Percentiles rank a stretch among this genome's conserved stretches.
These are phyloP conservation scores for Uromys caudimaculatus DNA, from an alignment of 2,797 vertebrate genomes.

Conservation along the genomic window DNA sequence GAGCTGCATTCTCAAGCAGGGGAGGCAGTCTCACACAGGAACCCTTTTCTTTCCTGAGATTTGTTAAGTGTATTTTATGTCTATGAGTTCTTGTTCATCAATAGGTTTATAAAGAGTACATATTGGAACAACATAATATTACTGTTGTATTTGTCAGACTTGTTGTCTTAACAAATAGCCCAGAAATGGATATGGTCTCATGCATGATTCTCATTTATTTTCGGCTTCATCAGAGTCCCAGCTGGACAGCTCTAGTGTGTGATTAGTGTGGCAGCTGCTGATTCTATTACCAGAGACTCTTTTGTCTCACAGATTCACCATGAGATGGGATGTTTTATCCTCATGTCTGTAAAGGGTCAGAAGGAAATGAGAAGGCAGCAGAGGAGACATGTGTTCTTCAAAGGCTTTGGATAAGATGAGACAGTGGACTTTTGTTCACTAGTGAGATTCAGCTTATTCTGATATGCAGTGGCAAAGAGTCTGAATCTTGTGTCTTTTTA, in stretches of 20 bases:
- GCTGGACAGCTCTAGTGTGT: neutral
- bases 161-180: neutral
- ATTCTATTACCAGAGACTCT: neutral
- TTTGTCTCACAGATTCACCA: neutral
- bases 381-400: neutral
- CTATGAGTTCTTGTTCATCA: neutral
- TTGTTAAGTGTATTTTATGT: neutral
- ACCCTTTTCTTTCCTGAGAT: neutral
- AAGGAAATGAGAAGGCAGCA: neutral
- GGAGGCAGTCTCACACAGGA: neutral
- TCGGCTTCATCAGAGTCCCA: neutral
- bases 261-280: neutral
- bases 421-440: neutral
- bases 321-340: neutral
- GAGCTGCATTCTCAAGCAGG: neutral
- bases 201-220: slow-evolving; percentile 1
- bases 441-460: neutral
- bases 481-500: neutral
- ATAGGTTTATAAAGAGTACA: neutral
- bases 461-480: neutral
- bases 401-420: neutral
- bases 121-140: neutral
- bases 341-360: neutral
- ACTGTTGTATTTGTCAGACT: neutral
- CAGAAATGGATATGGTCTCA: neutral